Evolutionary conservation across 2,113 vertebrate genomes (phyloP).

Genomic region (Percina caprodes): DNA sequence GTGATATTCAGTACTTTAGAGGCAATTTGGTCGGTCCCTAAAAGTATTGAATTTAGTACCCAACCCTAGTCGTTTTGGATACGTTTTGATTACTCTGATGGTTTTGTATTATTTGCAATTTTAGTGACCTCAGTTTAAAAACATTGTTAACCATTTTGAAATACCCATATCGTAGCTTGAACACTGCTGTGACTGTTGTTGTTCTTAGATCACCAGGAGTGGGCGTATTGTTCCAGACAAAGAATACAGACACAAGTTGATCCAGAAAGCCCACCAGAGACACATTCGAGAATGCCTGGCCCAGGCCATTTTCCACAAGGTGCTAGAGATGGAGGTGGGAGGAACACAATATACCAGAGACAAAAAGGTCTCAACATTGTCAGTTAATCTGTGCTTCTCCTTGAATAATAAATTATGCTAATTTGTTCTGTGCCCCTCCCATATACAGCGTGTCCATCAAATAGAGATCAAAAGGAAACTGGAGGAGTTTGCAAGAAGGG

Average conservation of each 20-base stretch:
- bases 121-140: not conserved
- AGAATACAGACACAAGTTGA: conserved; percentile 88
- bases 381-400: conserved; percentile 6
- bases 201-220: conserved; percentile 89
- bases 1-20: no score
- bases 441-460: conserved; percentile 85
- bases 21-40: no score
- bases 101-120: not conserved
- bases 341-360: not conserved
- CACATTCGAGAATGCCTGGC: conserved; percentile 88
- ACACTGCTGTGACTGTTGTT: not conserved
- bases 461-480: conserved; percentile 86
- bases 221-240: conserved; percentile 93
- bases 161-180: not conserved
- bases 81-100: not conserved
- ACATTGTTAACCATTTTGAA: not conserved
- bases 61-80: no score
- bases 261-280: conserved; percentile 88
- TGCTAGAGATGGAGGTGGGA: conserved; percentile 92
- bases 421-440: conserved; percentile 20
- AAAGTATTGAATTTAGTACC: no score
- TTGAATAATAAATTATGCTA: conserved; percentile 25
- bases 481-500: conserved; percentile 83
- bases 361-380: not conserved
- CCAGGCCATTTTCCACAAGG: conserved; percentile 89